Evolutionary conservation across 2,888 invertebrate genomes (phyloP).

Genomic region (Eudasyphora cyanicolor): DNA sequence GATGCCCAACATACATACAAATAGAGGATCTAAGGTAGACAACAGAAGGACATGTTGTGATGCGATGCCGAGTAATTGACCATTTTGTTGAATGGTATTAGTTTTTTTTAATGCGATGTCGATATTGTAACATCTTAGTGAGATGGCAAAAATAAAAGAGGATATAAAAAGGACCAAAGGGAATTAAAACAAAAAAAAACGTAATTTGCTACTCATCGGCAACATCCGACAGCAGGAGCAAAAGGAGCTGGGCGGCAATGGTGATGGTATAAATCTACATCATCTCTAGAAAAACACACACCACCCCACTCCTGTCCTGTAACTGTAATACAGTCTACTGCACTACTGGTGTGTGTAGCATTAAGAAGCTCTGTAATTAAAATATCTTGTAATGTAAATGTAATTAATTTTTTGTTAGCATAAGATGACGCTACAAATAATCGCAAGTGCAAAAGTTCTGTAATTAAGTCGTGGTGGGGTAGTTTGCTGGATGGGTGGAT

Average conservation of each 20-base stretch:
- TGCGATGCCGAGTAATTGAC: neutral
- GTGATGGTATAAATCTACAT: neutral
- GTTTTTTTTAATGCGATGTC: conserved; percentile 40
- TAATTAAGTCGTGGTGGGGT: conserved; percentile 2
- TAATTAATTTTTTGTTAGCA: conserved; percentile 55
- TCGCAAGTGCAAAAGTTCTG: conserved; percentile 17
- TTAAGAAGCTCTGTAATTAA: conserved; percentile 57
- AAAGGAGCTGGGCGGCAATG: neutral
- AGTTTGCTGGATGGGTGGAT: neutral
- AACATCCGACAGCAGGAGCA: neutral
- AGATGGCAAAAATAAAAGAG: conserved; percentile 1
- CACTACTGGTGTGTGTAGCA: neutral
- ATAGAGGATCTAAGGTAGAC: too few relatives aligned
- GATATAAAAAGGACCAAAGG: conserved; percentile 27
- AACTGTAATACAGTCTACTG: neutral
- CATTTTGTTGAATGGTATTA: conserved; percentile 38
- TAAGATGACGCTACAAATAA: conserved; percentile 29
- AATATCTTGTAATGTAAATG: conserved; percentile 60
- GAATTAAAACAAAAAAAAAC: neutral
- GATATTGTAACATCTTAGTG: conserved; percentile 35
- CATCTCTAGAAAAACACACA: neutral
- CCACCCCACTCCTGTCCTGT: neutral
- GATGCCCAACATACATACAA: too few relatives aligned
- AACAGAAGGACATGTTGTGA: too few relatives aligned
- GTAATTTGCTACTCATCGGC: neutral